Percentiles rank a stretch among this genome's conserved stretches.
These are phyloP conservation scores for Squalus acanthias DNA, from an alignment of 2,797 vertebrate genomes.

Conservation along the genomic window DNA sequence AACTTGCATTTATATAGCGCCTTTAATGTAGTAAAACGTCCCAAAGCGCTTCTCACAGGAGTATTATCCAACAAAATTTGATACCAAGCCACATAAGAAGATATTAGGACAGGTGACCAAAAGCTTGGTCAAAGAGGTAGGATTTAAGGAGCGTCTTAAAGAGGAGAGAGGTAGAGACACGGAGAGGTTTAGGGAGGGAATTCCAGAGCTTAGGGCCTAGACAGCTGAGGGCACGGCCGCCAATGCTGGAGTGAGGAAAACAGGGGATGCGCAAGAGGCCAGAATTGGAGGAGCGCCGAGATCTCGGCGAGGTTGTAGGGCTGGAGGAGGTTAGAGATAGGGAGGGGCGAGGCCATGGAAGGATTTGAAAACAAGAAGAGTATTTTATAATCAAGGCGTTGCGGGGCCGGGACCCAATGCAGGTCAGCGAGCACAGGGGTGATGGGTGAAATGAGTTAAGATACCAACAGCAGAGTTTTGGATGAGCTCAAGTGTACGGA, in stretches of 20 bases:
- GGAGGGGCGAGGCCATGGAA: not conserved
- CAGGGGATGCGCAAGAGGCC: not conserved
- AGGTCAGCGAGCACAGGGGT: not conserved
- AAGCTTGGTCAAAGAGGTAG: not conserved
- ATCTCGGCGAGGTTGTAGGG: too few species aligned
- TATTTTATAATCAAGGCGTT: too few species aligned
- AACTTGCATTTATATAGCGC: not conserved
- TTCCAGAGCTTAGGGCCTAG: not conserved
- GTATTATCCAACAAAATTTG: not conserved
- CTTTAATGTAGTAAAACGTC: not conserved
- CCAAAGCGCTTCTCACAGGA: not conserved
- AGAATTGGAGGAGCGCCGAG: not conserved
- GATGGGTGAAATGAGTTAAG: not conserved
- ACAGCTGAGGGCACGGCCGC: not conserved
- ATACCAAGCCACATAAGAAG: not conserved
- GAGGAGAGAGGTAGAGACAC: not conserved
- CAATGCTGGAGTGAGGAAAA: not conserved
- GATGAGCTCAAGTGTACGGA: not conserved
- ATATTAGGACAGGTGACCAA: not conserved
- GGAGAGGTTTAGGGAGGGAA: not conserved
- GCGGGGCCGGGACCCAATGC: not conserved
- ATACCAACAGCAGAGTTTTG: not conserved
- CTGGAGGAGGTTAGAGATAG: not conserved
- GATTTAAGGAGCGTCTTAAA: not conserved
- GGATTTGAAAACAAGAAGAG: not conserved